phyloP scores from a whole-genome alignment of 2,888 invertebrate species.

The Drosophila longiperda region DNA sequence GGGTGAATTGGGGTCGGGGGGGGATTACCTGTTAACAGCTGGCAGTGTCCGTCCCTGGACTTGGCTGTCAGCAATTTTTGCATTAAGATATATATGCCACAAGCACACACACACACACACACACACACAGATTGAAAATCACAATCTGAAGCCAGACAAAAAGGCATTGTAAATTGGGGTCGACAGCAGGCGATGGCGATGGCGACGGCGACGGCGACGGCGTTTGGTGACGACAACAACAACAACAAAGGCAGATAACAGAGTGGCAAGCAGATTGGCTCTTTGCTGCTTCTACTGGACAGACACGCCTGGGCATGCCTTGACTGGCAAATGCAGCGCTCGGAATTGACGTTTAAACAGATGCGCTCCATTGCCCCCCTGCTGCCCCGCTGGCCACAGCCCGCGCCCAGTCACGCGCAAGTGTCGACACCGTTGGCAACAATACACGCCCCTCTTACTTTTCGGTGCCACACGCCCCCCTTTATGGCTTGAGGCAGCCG shows the following conservation, averaged over 20 bases:
- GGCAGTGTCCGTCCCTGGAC: constrained; percentile 27
- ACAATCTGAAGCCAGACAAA: constrained; percentile 62
- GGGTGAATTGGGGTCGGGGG: constrained; percentile 1
- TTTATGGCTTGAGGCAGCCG: constrained; percentile 40
- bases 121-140: constrained; percentile 9
- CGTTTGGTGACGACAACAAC: constrained; percentile 22
- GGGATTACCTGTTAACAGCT: constrained; percentile 72
- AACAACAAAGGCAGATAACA: constrained; percentile 58
- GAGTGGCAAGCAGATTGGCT: constrained; percentile 76
- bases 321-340: constrained; percentile 63
- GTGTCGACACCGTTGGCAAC: constrained; percentile 47
- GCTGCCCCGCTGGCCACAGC: constrained; percentile 11
- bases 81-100: constrained; percentile 66
- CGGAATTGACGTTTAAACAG: constrained; percentile 69
- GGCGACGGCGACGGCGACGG: constrained; percentile 21
- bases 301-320: constrained; percentile 19
- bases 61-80: constrained; percentile 50
- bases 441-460: constrained; percentile 1
- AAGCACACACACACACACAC: constrained; percentile 61
- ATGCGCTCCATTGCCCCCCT: constrained; percentile 4
- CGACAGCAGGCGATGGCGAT: constrained; percentile 59
- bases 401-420: constrained; percentile 18
- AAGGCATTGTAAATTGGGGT: constrained; percentile 78
- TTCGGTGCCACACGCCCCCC: constrained; percentile 23
- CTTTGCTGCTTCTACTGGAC: constrained; percentile 34